Evolutionary conservation across 2,113 vertebrate genomes (phyloP).

Genomic region (Pseudorasbora parva): DNA sequence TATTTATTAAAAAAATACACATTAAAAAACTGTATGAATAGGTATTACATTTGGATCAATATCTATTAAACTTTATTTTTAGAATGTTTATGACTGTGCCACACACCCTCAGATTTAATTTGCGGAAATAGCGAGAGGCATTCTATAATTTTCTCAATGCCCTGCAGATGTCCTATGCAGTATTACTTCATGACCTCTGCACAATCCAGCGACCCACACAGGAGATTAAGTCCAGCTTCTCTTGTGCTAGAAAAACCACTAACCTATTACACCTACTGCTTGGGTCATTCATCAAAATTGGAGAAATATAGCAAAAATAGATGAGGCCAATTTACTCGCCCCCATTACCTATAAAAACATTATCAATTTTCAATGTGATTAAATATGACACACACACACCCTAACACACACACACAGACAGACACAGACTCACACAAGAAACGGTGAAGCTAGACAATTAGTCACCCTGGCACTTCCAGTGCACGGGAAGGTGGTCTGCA

Average conservation of each 20-base stretch:
- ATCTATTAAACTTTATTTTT: background rate
- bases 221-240: conserved; percentile 51
- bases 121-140: background rate
- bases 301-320: conserved; percentile 35
- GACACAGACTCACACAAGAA: too few species aligned
- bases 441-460: background rate
- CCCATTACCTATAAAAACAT: conserved; percentile 23
- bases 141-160: background rate
- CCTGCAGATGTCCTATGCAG: conserved; percentile 1
- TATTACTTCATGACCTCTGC: conserved; percentile 16
- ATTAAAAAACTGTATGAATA: too few species aligned
- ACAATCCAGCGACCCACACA: conserved; percentile 5
- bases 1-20: too few species aligned
- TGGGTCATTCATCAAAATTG: conserved; percentile 57
- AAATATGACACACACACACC: background rate
- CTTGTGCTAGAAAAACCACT: conserved; percentile 46
- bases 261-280: conserved; percentile 41
- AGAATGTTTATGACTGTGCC: background rate
- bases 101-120: conserved; percentile 9
- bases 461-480: background rate
- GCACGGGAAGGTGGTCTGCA: background rate
- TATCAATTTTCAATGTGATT: conserved; percentile 33
- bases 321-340: conserved; percentile 50
- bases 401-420: too few species aligned
- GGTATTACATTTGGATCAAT: too few species aligned